These are phyloP conservation scores for Drosophila engyochracea DNA, from an alignment of 2,888 invertebrate genomes.

Conservation along the genomic window DNA sequence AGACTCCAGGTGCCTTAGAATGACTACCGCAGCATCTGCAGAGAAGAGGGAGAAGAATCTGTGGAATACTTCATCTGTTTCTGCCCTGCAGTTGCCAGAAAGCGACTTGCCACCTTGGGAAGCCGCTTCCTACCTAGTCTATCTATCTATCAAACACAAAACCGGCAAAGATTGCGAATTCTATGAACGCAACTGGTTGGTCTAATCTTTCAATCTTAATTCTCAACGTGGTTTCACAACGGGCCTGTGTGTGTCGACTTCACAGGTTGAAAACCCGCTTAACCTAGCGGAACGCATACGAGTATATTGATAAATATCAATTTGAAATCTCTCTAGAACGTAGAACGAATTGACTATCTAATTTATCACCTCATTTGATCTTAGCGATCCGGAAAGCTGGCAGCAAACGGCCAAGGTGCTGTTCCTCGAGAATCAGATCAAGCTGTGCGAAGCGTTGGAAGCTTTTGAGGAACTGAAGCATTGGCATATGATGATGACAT, in stretches of 20 bases:
- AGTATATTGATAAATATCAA: neutral
- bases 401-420: constrained; percentile 83
- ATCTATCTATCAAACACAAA: neutral
- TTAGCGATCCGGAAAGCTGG: constrained; percentile 82
- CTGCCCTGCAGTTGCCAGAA: neutral
- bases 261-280: neutral
- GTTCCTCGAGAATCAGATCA: constrained; percentile 85
- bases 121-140: neutral
- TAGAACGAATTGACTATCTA: neutral
- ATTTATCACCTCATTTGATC: neutral
- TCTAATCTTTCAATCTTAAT: neutral
- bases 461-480: constrained; percentile 84
- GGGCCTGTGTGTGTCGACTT: neutral
- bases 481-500: constrained; percentile 84
- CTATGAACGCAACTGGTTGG: no score
- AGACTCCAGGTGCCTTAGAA: neutral
- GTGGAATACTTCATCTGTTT: neutral
- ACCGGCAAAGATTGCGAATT: neutral
- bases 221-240: neutral
- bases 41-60: neutral
- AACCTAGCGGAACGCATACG: neutral
- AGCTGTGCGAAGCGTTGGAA: constrained; percentile 83
- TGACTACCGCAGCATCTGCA: neutral
- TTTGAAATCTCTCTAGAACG: neutral
- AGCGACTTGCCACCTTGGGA: neutral